A percentile compares a stretch with the other conserved stretches of the same genome.
These are phyloP conservation scores for Coracias cyanogaster DNA, from an alignment of 2,797 vertebrate genomes.

Conservation along the genomic window DNA sequence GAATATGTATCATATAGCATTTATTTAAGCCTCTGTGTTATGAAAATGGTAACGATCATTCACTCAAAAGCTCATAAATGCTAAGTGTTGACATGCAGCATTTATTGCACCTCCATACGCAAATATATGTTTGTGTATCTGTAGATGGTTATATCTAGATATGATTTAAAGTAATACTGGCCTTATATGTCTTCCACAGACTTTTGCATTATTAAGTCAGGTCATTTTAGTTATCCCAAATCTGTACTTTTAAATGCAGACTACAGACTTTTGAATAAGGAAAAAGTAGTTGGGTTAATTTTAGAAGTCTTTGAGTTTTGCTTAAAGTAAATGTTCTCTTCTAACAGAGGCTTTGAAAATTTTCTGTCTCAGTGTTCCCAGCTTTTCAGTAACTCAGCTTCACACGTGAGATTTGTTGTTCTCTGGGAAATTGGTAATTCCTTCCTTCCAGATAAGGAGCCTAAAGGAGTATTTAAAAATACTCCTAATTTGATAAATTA, in stretches of 20 bases:
- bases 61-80: neutral
- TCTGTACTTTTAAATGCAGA: neutral
- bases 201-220: neutral
- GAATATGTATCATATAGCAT: neutral
- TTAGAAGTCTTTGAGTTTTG: neutral
- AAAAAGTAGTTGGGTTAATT: neutral
- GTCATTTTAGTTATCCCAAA: neutral
- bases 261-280: neutral
- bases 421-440: neutral
- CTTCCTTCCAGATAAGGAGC: neutral
- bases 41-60: neutral
- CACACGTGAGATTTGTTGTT: neutral
- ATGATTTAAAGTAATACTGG: neutral
- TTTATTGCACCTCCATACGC: neutral
- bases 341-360: neutral
- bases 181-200: neutral
- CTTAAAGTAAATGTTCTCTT: neutral
- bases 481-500: neutral
- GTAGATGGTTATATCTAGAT: neutral
- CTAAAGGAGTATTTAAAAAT: slow-evolving; percentile 3
- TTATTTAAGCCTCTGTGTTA: neutral
- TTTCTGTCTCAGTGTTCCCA: neutral
- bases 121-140: neutral
- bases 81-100: neutral
- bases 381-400: neutral